Evolutionary conservation across 2,113 vertebrate genomes (phyloP), one percentile per base, ranked within the genome.

Genomic region (Suricata suricatta): DNA sequence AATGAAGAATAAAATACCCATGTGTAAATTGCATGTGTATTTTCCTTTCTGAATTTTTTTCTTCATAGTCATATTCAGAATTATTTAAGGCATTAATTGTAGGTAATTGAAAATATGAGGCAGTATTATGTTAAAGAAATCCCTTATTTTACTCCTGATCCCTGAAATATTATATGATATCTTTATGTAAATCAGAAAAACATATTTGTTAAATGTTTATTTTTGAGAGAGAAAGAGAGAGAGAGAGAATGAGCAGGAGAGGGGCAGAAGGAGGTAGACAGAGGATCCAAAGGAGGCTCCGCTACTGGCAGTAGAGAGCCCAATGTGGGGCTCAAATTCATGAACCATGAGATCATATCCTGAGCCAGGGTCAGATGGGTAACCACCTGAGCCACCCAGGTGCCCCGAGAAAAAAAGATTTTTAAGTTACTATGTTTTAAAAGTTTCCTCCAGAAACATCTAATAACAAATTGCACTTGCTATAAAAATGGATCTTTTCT

Each of bases 51-150:
- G 33, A 69, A 69, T 93, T 79, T 94, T 3, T 87, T 91, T 68
- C 57, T 68, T 81, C 14, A 54, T 77, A 82, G 25, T 81, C 44
- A 21, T 82, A 63, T 83, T 90, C 23, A 63, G 8, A 84, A 79
- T 96, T 95, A 74, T 84, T 87, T 76, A 90, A 90, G 72, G 81
- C 38, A 41, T 90, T 89, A 50, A 33, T 79, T 84, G 25, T 93
- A 72, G 19, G 29, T 44, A 80, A 54, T 74, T 91, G 69, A 35
- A 35, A 74, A 16, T 83, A 12, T 74, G 17, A 60, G 79, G 50
- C 7, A 60, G 6, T 91, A 35, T 41, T 41, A 41, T 41, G 38
- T 41, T 41, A 41, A 41, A 41, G 38, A 41, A 41, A 41, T 41
- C 4, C 38, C 38, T 41, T 41, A 41, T 41, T 41, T 90, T 88